These are phyloP conservation scores for Enteromius anoplus DNA, from an alignment of 2,797 vertebrate species.

Conservation along the genomic window DNA sequence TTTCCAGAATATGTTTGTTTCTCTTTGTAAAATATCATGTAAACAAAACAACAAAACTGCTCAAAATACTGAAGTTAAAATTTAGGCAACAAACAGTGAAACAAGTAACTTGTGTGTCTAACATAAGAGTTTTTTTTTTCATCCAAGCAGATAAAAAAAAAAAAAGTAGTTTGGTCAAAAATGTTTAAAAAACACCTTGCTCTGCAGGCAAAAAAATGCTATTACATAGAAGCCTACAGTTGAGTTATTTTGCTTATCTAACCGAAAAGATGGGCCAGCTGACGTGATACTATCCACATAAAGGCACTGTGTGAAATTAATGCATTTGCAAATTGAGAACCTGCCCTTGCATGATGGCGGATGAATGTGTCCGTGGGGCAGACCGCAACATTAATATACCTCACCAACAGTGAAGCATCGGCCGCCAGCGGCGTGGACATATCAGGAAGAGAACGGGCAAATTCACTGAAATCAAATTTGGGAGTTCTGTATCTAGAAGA, in stretches of 20 bases:
- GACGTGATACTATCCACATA: slow-evolving; percentile 17
- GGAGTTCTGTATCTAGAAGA: slow-evolving; percentile 9
- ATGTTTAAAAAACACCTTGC: not conserved
- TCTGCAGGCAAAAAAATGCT: not conserved
- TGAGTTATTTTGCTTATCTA: not conserved
- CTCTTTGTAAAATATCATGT: not conserved
- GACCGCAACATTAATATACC: slow-evolving; percentile 67
- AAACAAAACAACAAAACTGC: not conserved
- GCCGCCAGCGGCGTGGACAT: slow-evolving; percentile 2
- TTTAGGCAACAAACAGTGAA: not conserved
- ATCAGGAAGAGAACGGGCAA: not conserved
- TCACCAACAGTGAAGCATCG: slow-evolving; percentile 52
- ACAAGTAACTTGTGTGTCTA: not conserved
- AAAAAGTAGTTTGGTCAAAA: slow-evolving; percentile 14
- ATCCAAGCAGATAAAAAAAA: not conserved
- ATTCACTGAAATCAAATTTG: slow-evolving; percentile 5
- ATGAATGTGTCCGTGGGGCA: slow-evolving; percentile 75
- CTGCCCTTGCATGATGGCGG: slow-evolving; percentile 81
- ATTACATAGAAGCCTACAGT: not conserved
- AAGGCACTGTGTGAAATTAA: slow-evolving; percentile 54
- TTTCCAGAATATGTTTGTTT: not conserved
- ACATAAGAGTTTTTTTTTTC: not conserved
- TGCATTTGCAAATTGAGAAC: slow-evolving; percentile 78
- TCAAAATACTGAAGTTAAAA: not conserved
- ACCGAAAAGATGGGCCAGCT: not conserved